Conservation (phyloP, 2,888 invertebrate genomes). For the Apodemia hepburni region DNA sequence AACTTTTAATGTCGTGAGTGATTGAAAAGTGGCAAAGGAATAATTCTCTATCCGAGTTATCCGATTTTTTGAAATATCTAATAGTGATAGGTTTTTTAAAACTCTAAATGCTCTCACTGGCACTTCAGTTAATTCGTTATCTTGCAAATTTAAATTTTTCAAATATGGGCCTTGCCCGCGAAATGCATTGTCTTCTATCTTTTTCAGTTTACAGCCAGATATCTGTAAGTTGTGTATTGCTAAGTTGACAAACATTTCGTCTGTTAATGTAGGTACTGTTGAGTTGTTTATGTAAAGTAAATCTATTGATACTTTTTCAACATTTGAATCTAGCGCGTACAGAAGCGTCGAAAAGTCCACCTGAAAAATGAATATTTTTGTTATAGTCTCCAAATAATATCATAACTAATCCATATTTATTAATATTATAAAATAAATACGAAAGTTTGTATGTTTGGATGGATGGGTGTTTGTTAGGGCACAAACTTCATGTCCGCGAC, state of each 20-base stretch:
- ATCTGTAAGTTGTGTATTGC: constrained; percentile 91
- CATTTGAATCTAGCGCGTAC: constrained; percentile 85
- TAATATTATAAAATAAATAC: too few species aligned
- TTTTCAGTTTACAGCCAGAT: constrained; percentile 89
- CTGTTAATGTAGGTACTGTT: constrained; percentile 84
- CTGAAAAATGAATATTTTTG: constrained; percentile 46
- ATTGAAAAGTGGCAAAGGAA: constrained; percentile 86
- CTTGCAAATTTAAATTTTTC: constrained; percentile 91
- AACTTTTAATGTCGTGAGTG: constrained; percentile 89
- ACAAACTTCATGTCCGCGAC: too few species aligned
- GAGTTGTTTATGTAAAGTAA: constrained; percentile 94
- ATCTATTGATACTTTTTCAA: constrained; percentile 85
- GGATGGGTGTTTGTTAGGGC: too few species aligned
- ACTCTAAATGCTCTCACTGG: constrained; percentile 86
- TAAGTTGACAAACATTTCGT: constrained; percentile 84
- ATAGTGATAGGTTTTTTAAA: constrained; percentile 85
- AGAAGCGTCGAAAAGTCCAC: constrained; percentile 90
- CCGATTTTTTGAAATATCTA: constrained; percentile 92
- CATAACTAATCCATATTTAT: too few species aligned
- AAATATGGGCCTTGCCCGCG: constrained; percentile 90
- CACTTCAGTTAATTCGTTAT: constrained; percentile 89
- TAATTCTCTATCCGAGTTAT: constrained; percentile 86
- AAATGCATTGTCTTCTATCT: constrained; percentile 87
- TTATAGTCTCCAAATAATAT: background rate
- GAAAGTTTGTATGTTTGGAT: too few species aligned